phyloP scores from a whole-genome alignment of 2,797 vertebrate species.

The Poecile montanus region DNA sequence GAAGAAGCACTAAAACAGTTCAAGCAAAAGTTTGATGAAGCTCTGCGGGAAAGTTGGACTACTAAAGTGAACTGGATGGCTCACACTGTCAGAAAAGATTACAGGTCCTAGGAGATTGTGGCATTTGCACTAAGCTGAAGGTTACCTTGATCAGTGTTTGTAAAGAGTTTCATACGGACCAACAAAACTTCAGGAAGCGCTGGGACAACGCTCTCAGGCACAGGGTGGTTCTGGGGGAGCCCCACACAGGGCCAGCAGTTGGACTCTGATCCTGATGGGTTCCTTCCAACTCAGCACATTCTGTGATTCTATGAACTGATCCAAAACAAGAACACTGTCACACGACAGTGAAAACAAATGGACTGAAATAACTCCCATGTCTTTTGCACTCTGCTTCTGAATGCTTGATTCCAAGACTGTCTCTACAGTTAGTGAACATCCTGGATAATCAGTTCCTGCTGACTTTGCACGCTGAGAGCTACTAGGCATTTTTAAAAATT shows the following conservation, averaged over 20 bases:
- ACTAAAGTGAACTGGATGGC: conserved; percentile 99
- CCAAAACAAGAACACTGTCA: background rate
- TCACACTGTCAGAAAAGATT: conserved; percentile 95
- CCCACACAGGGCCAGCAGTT: background rate
- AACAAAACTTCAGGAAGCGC: background rate
- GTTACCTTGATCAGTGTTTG: conserved; percentile 65
- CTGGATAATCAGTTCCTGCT: conserved; percentile 79
- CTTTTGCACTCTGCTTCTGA: conserved; percentile 74
- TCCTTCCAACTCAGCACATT: background rate
- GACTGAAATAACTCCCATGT: conserved; percentile 45
- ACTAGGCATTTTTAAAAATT: conserved; percentile 68
- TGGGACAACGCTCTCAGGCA: background rate
- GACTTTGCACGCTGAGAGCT: conserved; percentile 86
- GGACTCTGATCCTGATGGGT: background rate
- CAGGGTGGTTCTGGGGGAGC: background rate
- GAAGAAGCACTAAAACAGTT: conserved; percentile 98
- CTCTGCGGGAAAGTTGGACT: conserved; percentile 97
- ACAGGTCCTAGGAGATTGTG: conserved; percentile 85
- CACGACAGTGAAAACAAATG: background rate
- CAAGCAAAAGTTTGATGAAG: conserved; percentile 98
- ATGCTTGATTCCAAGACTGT: conserved; percentile 67
- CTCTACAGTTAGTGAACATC: conserved; percentile 72
- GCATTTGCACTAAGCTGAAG: conserved; percentile 77
- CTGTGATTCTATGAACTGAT: background rate
- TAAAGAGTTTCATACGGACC: conserved; percentile 74